Evolutionary conservation across 1,140 invertebrate genomes (phyloP).

Genomic region (Chionoecetes opilio): DNA sequence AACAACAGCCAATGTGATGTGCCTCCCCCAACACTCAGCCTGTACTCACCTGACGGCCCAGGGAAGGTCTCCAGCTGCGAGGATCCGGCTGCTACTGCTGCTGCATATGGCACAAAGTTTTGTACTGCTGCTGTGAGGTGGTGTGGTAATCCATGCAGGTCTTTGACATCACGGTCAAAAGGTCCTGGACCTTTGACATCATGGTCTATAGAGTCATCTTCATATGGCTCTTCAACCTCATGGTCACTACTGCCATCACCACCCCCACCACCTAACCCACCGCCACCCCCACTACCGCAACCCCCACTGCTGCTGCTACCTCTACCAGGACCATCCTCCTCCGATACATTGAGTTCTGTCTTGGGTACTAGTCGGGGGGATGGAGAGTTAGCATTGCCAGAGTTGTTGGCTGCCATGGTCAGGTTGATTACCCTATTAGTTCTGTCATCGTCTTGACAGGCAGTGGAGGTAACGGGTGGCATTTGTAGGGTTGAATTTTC

Average conservation of each 20-base stretch:
- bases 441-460: constrained; percentile 73
- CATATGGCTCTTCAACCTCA: constrained; percentile 75
- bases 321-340: constrained; percentile 75
- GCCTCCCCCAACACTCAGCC: neutral
- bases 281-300: constrained; percentile 70
- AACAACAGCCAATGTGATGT: too few species aligned
- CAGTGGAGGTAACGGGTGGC: constrained; percentile 68
- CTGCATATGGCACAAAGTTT: constrained; percentile 79
- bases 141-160: constrained; percentile 74
- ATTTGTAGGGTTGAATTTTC: constrained; percentile 64
- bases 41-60: constrained; percentile 78
- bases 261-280: constrained; percentile 64
- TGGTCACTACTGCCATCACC: constrained; percentile 72
- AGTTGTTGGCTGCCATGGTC: constrained; percentile 68
- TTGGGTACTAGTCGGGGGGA: constrained; percentile 74
- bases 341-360: constrained; percentile 68
- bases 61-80: constrained; percentile 79
- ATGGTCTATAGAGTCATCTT: constrained; percentile 70
- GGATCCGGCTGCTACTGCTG: constrained; percentile 78
- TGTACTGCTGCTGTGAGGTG: constrained; percentile 80
- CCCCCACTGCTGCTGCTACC: constrained; percentile 69
- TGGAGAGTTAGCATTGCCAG: constrained; percentile 59
- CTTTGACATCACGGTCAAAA: constrained; percentile 61
- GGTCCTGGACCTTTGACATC: constrained; percentile 62
- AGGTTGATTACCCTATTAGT: constrained; percentile 72